phyloP scores from a whole-genome alignment of 1,140 invertebrate genomes.

The Melipona quadrifasciata region DNA sequence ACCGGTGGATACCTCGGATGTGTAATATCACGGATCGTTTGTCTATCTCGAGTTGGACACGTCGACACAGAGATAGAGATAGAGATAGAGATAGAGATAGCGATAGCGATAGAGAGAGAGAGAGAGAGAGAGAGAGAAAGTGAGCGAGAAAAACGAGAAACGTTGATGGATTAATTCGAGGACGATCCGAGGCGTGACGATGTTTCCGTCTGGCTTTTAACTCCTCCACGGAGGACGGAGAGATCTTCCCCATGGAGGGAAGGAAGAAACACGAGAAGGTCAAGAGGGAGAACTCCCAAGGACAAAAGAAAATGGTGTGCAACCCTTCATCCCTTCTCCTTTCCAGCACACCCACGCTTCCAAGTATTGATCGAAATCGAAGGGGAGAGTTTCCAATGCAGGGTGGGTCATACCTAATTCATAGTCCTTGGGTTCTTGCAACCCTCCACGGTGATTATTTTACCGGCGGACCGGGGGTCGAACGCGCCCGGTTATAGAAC shows the following conservation, averaged over 20 bases:
- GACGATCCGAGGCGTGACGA: constrained; percentile 30
- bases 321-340: constrained; percentile 55
- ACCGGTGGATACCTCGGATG: no score
- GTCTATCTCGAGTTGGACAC: no score
- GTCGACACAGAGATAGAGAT: not conserved
- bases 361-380: constrained; percentile 75
- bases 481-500: constrained; percentile 28
- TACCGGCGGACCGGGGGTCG: constrained; percentile 35
- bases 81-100: no score
- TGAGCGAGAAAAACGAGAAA: not conserved
- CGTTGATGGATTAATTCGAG: constrained; percentile 61
- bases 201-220: constrained; percentile 53
- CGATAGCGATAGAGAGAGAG: no score
- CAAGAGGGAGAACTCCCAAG: constrained; percentile 39
- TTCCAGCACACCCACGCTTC: constrained; percentile 40
- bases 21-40: no score
- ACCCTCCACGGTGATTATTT: constrained; percentile 67
- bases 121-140: no score
- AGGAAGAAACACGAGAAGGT: constrained; percentile 33
- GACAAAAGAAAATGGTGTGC: constrained; percentile 52
- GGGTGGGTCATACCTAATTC: constrained; percentile 73
- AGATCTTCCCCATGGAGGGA: not conserved
- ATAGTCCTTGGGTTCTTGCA: constrained; percentile 67
- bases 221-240: constrained; percentile 18
- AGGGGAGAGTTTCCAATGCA: constrained; percentile 67